These are phyloP conservation scores for Nylanderia fulva DNA, from an alignment of 1,140 invertebrate genomes.

Conservation along the genomic window DNA sequence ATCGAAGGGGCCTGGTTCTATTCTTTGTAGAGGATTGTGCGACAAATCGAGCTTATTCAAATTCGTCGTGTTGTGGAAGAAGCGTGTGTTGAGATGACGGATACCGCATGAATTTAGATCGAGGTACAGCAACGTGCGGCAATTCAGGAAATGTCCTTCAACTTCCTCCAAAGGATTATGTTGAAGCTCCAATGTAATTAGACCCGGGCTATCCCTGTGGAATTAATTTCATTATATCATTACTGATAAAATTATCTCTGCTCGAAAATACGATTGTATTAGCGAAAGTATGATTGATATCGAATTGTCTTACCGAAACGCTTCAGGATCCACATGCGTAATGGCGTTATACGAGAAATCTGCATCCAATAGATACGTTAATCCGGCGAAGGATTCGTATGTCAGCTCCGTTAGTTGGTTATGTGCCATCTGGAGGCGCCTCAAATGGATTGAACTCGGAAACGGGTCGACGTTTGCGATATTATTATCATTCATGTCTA, in stretches of 20 bases:
- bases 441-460: conserved; percentile 89
- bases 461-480: conserved; percentile 88
- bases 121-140: conserved; percentile 88
- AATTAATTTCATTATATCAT: conserved; percentile 50
- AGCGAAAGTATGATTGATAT: background rate
- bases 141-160: conserved; percentile 89
- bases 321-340: conserved; percentile 88
- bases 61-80: conserved; percentile 89
- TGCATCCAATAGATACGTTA: conserved; percentile 89
- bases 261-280: background rate
- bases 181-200: conserved; percentile 90
- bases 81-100: conserved; percentile 87
- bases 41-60: conserved; percentile 90
- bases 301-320: conserved; percentile 87
- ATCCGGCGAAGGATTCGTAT: conserved; percentile 88
- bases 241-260: conserved; percentile 20
- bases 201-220: conserved; percentile 89
- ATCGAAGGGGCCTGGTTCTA: conserved; percentile 88
- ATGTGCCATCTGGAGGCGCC: conserved; percentile 90
- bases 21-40: conserved; percentile 88
- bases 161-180: conserved; percentile 88
- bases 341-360: conserved; percentile 90
- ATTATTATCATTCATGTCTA: conserved; percentile 91
- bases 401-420: conserved; percentile 88
- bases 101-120: conserved; percentile 89